Base-by-base conservation (phyloP, 2,113 vertebrate species). In the Brachirus orientalis region DNA sequence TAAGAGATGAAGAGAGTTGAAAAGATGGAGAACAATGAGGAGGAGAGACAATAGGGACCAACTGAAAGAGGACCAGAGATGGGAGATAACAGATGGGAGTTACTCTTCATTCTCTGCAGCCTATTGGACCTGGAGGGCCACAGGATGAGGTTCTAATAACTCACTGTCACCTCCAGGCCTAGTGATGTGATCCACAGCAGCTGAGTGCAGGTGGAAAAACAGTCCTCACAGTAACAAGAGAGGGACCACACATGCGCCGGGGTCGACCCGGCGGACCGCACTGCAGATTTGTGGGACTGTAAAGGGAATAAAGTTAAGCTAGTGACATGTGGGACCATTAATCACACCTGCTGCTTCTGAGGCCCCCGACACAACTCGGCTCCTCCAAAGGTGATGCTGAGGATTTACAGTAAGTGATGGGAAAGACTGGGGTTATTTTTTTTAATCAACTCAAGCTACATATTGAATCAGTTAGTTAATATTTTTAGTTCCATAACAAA, bases 151-250 rank as follows among this genome's bases (percentile, higher is more conserved):
- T 58, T 43, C 53, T 72, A 48, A 69, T 48, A 44, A 65, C 50
- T 75, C 52, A 17, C 63, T 18, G 20, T 75, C 71, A 28, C 48
- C 72, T 61, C 55, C 62, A 22, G 76, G 59, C 47, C 38, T 1
- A 13, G 41, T 6, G 67, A 68, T 41, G 71, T 55, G 66, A 77
- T 77, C 71, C 45, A n/a, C 64, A 54, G 72, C 65, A 54, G 20
- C 61, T 38, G 72, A 1, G 18, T 55, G 75, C 80, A 81, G 77
- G 77, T 85, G 79, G 51, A 79, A 63, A 79, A 87, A 71, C 83
- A 79, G 46, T 44, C 57, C 38, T 41, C 33, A 14, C 1, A 8
- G 70, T 50, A 75, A 72, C 44, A 12, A 13, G 70, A 59, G 17
- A 17, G 19, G 20, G 83, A 83, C 88, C 85, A 82, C 83, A 83